Base-by-base conservation (phyloP, 2,888 invertebrate genomes). In the Biston stratarius region DNA sequence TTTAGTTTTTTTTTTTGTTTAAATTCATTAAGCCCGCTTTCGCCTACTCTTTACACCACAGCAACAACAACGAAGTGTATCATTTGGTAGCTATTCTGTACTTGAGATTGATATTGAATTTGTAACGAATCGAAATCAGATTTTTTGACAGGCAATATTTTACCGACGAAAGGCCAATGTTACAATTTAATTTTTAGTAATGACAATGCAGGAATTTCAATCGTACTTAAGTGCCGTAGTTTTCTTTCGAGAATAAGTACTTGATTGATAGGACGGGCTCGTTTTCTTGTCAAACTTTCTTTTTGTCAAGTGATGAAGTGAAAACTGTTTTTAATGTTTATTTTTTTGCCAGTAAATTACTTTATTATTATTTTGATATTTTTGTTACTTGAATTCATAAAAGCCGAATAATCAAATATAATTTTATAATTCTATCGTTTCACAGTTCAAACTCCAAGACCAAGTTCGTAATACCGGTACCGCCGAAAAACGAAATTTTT, bases 81-180 rank as follows among this genome's bases (percentile, higher is more conserved):
- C 80, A 81, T 71, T 76, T 82, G 77, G 84, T 82, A 83, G 81
- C 83, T 64, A 78, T 81, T 80, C 77, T 70, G 75, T 74, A 71
- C 73, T 63, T 75, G 76, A 87, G 89, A 91, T 90, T 90, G 87
- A 90, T 90, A 89, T 88, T 78, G 80, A 82, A 87, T 84, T 86
- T 83, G 85, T 84, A 88, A 86, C 88, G 86, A 91, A 90, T 90
- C 78, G 81, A 77, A 85, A 87, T 88, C 84, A 87, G 83, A 85
- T 85, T 82, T 24, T 83, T 82, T 85, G 89, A 88, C 87, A 81
- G 84, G 79, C 79, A 74, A 82, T 84, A 87, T 89, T 85, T 87
- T 83, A 76, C 36, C 48, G 72, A 72, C 69, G 68, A 73, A 71
- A 72, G 71, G 71, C 66, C 56, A 71, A 69, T 74, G 73, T 71